Conservation (phyloP, 2,113 vertebrate species). For the Riparia riparia region DNA sequence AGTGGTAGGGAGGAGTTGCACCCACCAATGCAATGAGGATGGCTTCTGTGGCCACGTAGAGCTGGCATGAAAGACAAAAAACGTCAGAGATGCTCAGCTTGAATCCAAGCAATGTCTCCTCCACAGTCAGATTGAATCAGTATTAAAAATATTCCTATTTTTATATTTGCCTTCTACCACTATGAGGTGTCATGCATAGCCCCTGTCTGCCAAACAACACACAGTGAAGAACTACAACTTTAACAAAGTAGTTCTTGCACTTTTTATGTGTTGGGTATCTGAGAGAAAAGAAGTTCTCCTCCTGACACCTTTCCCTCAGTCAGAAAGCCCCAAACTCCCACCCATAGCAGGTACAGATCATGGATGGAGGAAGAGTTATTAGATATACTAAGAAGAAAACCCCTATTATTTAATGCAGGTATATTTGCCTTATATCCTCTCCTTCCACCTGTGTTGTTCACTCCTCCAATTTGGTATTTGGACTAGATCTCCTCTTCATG, state of each 20-base stretch:
- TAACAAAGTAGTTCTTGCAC: neutral
- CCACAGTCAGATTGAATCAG: neutral
- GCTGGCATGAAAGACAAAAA: conserved; percentile 64
- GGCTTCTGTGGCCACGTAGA: conserved; percentile 81
- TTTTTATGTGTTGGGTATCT: neutral
- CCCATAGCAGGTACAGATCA: neutral
- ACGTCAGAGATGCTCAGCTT: neutral
- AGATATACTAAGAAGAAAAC: neutral
- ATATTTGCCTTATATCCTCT: neutral
- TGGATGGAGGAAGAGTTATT: neutral
- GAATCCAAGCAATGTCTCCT: neutral
- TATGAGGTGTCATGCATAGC: neutral
- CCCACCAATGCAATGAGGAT: conserved; percentile 80
- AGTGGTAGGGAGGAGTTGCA: conserved; percentile 76
- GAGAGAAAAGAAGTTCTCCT: neutral
- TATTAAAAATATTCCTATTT: neutral
- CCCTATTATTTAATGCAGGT: neutral
- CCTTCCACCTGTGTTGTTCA: neutral
- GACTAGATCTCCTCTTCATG: neutral
- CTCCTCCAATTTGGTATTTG: neutral
- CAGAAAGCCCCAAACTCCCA: neutral
- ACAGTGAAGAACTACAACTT: neutral
- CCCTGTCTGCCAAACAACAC: neutral
- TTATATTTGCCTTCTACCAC: neutral
- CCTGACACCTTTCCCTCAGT: neutral